Percentiles rank a stretch among this genome's conserved stretches.
Evolutionary conservation across 2,888 invertebrate species (phyloP).

Genomic region (Galeruca laticollis): DNA sequence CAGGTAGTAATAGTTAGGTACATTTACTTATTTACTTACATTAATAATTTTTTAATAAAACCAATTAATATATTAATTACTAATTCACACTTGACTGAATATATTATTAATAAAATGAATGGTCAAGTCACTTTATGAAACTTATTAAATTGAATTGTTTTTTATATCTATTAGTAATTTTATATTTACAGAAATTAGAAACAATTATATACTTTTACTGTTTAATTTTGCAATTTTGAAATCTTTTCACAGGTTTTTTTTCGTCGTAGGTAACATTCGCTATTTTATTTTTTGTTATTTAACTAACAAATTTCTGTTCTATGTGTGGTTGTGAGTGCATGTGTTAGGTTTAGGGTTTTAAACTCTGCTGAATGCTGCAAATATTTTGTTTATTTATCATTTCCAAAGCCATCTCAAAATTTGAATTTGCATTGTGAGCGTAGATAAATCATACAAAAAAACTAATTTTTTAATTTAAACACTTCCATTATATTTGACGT

Average conservation of each 20-base stretch:
- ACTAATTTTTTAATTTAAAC: conserved; percentile 4
- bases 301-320: conserved; percentile 58
- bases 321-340: conserved; percentile 66
- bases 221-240: conserved; percentile 27
- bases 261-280: conserved; percentile 56
- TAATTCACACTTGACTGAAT: background rate
- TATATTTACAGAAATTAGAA: too few species aligned
- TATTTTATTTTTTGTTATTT: conserved; percentile 52
- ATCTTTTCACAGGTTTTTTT: conserved; percentile 57
- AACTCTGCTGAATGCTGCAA: conserved; percentile 49
- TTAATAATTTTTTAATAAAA: conserved; percentile 6
- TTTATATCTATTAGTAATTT: too few species aligned
- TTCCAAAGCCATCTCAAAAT: background rate
- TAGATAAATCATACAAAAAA: background rate
- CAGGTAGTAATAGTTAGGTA: conserved; percentile 19
- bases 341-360: conserved; percentile 64
- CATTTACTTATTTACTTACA: conserved; percentile 8
- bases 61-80: background rate
- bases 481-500: too few species aligned
- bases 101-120: too few species aligned
- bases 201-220: conserved; percentile 3
- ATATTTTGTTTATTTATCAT: conserved; percentile 2
- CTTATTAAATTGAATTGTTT: too few species aligned
- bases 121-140: too few species aligned
- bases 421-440: background rate